phyloP scores from a whole-genome alignment of 2,113 vertebrate genomes.

The Todiramphus chloris region DNA sequence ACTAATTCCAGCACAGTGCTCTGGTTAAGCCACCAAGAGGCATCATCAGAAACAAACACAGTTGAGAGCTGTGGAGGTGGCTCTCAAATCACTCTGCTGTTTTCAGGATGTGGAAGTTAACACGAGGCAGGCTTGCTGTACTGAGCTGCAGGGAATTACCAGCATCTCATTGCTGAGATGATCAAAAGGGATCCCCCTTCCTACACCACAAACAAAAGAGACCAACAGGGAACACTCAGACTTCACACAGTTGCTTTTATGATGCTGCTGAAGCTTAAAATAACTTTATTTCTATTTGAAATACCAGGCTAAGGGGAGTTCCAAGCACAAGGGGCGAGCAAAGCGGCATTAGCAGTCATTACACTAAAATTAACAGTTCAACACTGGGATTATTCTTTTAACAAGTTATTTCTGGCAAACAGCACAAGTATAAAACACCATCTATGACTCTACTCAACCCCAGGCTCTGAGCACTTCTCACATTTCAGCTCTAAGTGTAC shows the following conservation, averaged over 20 bases:
- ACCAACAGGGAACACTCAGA: not conserved
- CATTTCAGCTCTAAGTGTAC: not conserved
- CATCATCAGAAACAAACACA: not conserved
- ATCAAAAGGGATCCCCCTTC: constrained; percentile 28
- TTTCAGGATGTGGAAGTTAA: not conserved
- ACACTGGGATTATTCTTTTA: not conserved
- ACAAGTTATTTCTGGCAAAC: not conserved
- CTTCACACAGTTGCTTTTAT: not conserved
- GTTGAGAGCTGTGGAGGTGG: constrained; percentile 30
- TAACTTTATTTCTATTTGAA: not conserved
- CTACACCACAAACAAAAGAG: not conserved
- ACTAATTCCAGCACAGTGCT: not conserved
- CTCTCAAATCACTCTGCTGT: not conserved
- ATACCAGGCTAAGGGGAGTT: not conserved
- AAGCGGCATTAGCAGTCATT: not conserved
- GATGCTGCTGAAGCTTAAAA: not conserved
- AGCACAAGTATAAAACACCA: not conserved
- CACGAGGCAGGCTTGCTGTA: not conserved
- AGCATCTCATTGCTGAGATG: not conserved
- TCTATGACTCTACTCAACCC: not conserved
- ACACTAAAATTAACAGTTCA: not conserved
- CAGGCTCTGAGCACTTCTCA: not conserved
- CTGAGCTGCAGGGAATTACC: not conserved
- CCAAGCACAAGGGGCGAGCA: not conserved
- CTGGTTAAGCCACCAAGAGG: not conserved